Evolutionary conservation across 1,140 invertebrate species (phyloP).

Genomic region (Leptinotarsa texana): DNA sequence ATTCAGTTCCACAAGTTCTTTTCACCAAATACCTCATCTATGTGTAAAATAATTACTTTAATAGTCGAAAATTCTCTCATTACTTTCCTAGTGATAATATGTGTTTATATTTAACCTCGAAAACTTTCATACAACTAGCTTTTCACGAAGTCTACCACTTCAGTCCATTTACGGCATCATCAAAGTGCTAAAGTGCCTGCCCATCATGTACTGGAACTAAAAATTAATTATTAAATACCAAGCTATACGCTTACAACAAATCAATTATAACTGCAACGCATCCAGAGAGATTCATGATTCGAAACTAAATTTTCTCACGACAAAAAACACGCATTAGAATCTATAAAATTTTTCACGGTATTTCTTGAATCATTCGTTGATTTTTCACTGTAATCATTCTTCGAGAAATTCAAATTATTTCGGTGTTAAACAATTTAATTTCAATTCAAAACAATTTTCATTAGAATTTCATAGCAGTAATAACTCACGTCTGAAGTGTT

Average conservation of each 20-base stretch:
- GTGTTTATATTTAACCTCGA: too few relatives aligned
- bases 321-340: background rate
- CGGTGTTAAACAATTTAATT: background rate
- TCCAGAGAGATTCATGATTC: background rate
- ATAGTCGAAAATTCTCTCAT: too few relatives aligned
- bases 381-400: background rate
- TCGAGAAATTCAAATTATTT: background rate
- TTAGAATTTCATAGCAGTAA: background rate
- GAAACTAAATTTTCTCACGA: background rate
- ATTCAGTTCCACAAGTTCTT: too few relatives aligned
- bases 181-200: background rate
- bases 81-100: too few relatives aligned
- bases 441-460: background rate
- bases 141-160: background rate
- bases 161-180: background rate
- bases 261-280: background rate
- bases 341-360: conserved; percentile 1
- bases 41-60: too few relatives aligned
- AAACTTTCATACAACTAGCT: too few relatives aligned
- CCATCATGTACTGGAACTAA: background rate
- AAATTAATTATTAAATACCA: background rate
- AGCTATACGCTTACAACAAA: background rate
- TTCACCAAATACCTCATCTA: too few relatives aligned
- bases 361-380: background rate
- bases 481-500: conserved; percentile 1